These are phyloP conservation scores for Calcarius lapponicus DNA, from an alignment of 2,797 vertebrate species.

Conservation along the genomic window DNA sequence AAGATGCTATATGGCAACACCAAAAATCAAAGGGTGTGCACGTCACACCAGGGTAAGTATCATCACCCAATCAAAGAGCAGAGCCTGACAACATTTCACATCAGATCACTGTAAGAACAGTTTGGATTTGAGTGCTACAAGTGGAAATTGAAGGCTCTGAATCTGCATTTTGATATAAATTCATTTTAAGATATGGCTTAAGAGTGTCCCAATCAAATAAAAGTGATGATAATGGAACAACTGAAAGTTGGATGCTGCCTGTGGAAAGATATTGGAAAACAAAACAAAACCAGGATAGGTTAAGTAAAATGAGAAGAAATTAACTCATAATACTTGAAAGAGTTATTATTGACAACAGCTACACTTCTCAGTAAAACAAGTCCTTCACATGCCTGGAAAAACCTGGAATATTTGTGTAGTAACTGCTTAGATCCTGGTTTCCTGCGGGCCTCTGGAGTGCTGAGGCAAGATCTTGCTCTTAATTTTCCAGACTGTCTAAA, in stretches of 20 bases:
- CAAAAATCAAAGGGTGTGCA: background rate
- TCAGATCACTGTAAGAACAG: background rate
- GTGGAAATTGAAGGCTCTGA: background rate
- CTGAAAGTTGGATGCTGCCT: background rate
- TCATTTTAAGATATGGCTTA: background rate
- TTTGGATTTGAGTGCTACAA: background rate
- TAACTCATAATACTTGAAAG: background rate
- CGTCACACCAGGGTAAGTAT: conserved; percentile 2
- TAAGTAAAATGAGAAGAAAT: background rate
- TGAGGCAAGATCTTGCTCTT: background rate
- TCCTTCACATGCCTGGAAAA: background rate
- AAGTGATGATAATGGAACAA: background rate
- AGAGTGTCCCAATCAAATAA: background rate
- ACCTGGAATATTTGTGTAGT: background rate
- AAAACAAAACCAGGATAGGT: background rate
- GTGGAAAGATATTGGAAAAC: background rate
- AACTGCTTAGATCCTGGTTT: background rate
- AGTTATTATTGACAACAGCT: background rate
- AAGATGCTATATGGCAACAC: background rate
- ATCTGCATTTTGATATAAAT: background rate
- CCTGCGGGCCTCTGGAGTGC: background rate
- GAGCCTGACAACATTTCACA: background rate
- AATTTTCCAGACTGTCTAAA: background rate
- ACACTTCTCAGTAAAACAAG: background rate
- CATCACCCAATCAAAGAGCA: background rate